Percentiles rank a stretch among this genome's conserved stretches.
These are phyloP conservation scores for Drosophila suzukii DNA, from an alignment of 1,140 invertebrate species.

Conservation along the genomic window DNA sequence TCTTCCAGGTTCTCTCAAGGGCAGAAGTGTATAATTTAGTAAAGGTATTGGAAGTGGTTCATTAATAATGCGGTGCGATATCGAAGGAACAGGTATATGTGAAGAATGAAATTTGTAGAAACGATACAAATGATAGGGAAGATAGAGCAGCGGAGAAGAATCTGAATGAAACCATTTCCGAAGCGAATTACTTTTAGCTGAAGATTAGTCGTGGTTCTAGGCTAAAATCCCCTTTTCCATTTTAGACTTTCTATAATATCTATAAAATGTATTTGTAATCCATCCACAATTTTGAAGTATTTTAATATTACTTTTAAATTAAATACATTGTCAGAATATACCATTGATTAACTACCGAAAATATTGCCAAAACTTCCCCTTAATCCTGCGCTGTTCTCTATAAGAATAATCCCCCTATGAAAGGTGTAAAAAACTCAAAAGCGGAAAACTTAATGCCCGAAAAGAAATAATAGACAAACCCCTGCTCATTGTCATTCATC, in stretches of 20 bases:
- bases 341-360: not conserved
- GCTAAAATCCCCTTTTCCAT: too few relatives aligned
- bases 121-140: not conserved
- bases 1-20: not conserved
- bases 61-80: conserved; percentile 46
- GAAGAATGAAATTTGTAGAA: conserved; percentile 3
- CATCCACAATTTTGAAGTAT: too few relatives aligned
- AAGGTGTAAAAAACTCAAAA: conserved; percentile 30
- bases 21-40: conserved; percentile 60
- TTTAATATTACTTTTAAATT: not conserved
- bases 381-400: not conserved
- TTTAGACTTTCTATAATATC: too few relatives aligned
- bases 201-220: not conserved
- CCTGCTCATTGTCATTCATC: conserved; percentile 54
- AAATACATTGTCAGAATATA: not conserved
- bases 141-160: not conserved
- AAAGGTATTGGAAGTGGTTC: conserved; percentile 25
- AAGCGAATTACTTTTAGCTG: conserved; percentile 1
- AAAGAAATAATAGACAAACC: conserved; percentile 32
- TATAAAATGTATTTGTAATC: too few relatives aligned
- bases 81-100: conserved; percentile 34
- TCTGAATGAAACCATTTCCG: conserved; percentile 20
- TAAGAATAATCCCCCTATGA: conserved; percentile 12
- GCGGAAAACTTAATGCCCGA: conserved; percentile 35
- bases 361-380: not conserved